Percentiles rank a stretch among this genome's conserved stretches.
These are phyloP conservation scores for Scolopax mira DNA, from an alignment of 2,113 vertebrate species.

Conservation along the genomic window DNA sequence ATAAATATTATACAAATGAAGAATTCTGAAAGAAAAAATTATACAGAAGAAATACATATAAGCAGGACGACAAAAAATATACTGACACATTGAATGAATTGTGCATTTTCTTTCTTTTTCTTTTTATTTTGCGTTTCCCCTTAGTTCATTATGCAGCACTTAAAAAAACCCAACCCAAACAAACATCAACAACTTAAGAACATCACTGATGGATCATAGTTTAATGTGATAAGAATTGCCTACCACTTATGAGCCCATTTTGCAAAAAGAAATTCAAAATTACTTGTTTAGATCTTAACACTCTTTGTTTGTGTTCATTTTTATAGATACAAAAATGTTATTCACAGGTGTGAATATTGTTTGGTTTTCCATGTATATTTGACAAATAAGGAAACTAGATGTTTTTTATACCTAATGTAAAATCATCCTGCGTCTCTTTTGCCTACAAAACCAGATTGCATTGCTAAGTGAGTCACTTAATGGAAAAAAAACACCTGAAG, in stretches of 20 bases:
- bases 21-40: background rate
- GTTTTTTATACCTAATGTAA: background rate
- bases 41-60: background rate
- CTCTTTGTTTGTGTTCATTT: background rate
- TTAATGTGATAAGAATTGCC: background rate
- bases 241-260: background rate
- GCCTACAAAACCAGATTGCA: background rate
- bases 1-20: background rate
- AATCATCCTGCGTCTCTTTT: background rate
- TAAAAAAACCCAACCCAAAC: background rate
- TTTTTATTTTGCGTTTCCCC: background rate
- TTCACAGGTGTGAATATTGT: background rate
- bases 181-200: no score
- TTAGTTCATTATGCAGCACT: background rate
- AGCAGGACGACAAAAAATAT: background rate
- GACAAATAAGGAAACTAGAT: background rate
- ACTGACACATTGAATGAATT: background rate
- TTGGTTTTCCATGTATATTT: background rate
- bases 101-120: fast-evolving
- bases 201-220: background rate
- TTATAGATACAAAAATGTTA: background rate
- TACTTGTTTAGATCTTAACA: background rate
- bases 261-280: background rate
- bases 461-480: background rate
- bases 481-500: background rate